Evolutionary conservation across 2,888 invertebrate genomes (phyloP).

Genomic region (Drosophila fulvimacula): DNA sequence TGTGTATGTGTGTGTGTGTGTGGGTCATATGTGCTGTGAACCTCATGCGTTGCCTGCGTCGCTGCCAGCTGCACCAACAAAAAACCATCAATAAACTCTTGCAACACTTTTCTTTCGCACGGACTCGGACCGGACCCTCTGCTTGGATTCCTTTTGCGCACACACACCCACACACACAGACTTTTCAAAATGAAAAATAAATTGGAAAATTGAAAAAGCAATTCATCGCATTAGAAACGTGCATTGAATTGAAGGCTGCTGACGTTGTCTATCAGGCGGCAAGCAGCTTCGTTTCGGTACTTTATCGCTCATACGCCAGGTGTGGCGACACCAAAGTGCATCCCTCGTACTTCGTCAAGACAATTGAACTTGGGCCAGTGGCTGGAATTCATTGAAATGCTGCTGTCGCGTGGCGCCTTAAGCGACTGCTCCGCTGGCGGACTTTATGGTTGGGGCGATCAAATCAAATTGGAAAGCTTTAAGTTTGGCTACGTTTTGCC

Average conservation of each 20-base stretch:
- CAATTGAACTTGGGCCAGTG: constrained; percentile 28
- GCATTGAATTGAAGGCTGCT: constrained; percentile 61
- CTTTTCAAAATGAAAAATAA: constrained; percentile 72
- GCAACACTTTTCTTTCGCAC: constrained; percentile 33
- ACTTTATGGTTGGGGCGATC: constrained; percentile 60
- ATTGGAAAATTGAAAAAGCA: constrained; percentile 79
- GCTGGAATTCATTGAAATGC: neutral
- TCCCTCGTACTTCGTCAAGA: constrained; percentile 35
- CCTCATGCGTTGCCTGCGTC: constrained; percentile 25
- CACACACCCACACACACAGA: constrained; percentile 6
- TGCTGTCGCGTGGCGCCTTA: constrained; percentile 15
- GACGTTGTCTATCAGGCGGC: constrained; percentile 37
- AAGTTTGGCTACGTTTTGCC: constrained; percentile 53
- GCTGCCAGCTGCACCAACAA: constrained; percentile 46
- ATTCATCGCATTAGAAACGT: constrained; percentile 76
- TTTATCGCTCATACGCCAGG: constrained; percentile 62
- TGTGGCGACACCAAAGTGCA: constrained; percentile 36
- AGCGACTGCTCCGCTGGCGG: constrained; percentile 15
- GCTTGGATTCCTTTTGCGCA: neutral
- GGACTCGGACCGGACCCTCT: constrained; percentile 2
- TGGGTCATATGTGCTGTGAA: constrained; percentile 1
- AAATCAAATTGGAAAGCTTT: constrained; percentile 67
- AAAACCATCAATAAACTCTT: constrained; percentile 60
- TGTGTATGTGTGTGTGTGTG: constrained; percentile 4
- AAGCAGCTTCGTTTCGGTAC: constrained; percentile 8